Evolutionary conservation across 2,797 vertebrate species (phyloP).

Genomic region (Amphiprion clarkii): DNA sequence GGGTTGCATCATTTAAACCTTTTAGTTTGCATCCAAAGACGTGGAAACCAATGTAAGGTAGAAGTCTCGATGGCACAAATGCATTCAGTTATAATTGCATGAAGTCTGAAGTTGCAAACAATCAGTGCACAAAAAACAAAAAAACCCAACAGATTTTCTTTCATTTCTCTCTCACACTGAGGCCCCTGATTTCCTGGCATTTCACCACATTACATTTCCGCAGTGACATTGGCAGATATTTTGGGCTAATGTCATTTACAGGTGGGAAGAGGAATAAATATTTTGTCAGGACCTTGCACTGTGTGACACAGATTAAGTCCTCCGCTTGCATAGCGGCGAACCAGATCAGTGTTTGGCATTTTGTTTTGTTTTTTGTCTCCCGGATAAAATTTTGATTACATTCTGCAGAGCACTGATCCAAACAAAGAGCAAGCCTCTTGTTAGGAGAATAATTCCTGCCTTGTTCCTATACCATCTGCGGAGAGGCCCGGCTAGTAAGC

Average conservation of each 20-base stretch:
- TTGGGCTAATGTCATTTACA: slow-evolving; percentile 69
- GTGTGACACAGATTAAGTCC: slow-evolving; percentile 68
- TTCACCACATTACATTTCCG: slow-evolving; percentile 61
- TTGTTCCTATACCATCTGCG: slow-evolving; percentile 72
- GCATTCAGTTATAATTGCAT: too few species aligned
- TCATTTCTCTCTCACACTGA: slow-evolving; percentile 10
- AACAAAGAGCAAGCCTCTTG: slow-evolving; percentile 74
- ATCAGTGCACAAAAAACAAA: too few species aligned
- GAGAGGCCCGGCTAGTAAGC: slow-evolving; percentile 52
- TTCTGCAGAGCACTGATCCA: slow-evolving; percentile 69
- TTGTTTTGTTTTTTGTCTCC: slow-evolving; percentile 53
- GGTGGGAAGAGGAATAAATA: slow-evolving; percentile 54
- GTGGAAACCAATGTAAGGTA: background rate
- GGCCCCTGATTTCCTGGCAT: slow-evolving; percentile 70
- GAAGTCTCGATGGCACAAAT: background rate
- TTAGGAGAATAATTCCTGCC: slow-evolving; percentile 74
- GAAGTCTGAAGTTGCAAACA: too few species aligned
- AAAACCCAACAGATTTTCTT: background rate
- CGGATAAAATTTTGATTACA: slow-evolving; percentile 75
- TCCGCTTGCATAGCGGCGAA: slow-evolving; percentile 45
- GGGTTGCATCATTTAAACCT: background rate
- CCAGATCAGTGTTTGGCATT: slow-evolving; percentile 61
- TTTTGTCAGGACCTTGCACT: slow-evolving; percentile 54
- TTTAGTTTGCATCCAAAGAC: background rate
- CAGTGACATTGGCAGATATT: slow-evolving; percentile 63